Evolutionary conservation across 2,113 vertebrate genomes (phyloP), one percentile per base, ranked within the genome.

Genomic region (Dipodomys ordii): DNA sequence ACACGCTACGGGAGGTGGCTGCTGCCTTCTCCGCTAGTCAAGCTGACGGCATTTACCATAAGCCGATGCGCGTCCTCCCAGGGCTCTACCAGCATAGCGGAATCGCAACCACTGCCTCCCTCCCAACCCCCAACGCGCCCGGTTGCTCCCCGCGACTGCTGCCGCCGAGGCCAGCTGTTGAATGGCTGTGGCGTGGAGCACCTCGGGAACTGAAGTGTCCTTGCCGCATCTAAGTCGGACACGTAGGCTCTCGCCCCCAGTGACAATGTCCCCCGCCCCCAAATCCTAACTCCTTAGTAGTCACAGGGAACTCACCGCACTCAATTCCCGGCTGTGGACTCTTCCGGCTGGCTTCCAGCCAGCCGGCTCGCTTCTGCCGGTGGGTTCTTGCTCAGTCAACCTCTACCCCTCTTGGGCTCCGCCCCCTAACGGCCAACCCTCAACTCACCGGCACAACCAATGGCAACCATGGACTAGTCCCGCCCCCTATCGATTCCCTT

Each of bases 91-190:
- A 86, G 67, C 57, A 39, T 64, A 23, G 22, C 71, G 76, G 64
- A 9, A 71, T 73, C 27, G 64, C 69, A 27, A 19, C 88, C 44
- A 23, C 39, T 49, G 73, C 72, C 72, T 5, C 53, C 83, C 85
- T 89, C 80, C 79, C 79, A 25, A 69, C 30, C 3, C 2, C n/a
- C 83, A 60, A 64, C 3, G 71, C 46, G 85, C 60, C 25, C 4
- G 13, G 67, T 35, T 8, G 16, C 78, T 95, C 77, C 25, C 72
- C 22, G 88, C 7, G 71, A 92, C 77, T 32, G 83, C 78, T 35
- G 65, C 76, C 76, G 71, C 25, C 2, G 82, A 96, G 74, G 88
- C 86, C 79, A 96, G 96, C 94, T 92, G 92, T 93, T 64, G 95
- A 95, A 94, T 72, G 79, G 88, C 53, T 96, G 12, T 60, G 16